phyloP scores from a whole-genome alignment of 1,140 invertebrate genomes.

The Eupristina koningsbergeri region DNA sequence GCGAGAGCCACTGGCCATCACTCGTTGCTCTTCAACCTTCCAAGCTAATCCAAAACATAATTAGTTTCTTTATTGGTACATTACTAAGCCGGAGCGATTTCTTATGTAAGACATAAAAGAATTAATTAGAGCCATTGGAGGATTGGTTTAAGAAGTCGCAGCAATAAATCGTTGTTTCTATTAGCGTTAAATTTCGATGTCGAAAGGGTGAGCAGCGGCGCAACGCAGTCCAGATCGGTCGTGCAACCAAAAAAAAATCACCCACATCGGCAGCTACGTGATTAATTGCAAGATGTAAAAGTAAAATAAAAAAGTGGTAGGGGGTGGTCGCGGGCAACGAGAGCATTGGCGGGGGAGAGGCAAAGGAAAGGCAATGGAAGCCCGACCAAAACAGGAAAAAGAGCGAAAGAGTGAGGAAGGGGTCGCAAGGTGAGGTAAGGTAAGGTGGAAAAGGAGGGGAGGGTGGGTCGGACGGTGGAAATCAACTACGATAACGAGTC shows the following conservation, averaged over 20 bases:
- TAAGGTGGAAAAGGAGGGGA: conserved; percentile 42
- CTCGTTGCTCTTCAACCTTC: too few relatives aligned
- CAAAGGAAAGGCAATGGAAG: not conserved
- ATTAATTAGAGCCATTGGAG: conserved; percentile 35
- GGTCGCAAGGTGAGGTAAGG: not conserved
- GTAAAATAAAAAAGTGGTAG: conserved; percentile 65
- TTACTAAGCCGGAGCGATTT: not conserved
- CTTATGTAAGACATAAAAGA: conserved; percentile 15
- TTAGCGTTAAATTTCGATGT: conserved; percentile 49
- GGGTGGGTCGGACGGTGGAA: not conserved
- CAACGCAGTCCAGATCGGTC: conserved; percentile 3
- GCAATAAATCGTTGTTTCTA: conserved; percentile 48
- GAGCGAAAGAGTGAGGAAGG: conserved; percentile 43
- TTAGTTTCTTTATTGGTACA: conserved; percentile 1
- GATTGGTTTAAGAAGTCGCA: conserved; percentile 1
- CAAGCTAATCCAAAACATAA: not conserved
- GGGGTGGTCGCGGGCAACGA: conserved; percentile 56
- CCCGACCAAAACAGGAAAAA: not conserved
- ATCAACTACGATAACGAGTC: not conserved
- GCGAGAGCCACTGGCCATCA: not conserved
- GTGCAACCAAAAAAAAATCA: conserved; percentile 11
- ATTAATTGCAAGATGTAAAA: conserved; percentile 67
- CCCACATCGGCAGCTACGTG: conserved; percentile 58
- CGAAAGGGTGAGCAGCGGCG: conserved; percentile 11
- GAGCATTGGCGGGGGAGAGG: not conserved